Evolutionary conservation across 1,140 invertebrate species (phyloP), one percentile per base, ranked within the genome.

Genomic region (Chionoecetes opilio): DNA sequence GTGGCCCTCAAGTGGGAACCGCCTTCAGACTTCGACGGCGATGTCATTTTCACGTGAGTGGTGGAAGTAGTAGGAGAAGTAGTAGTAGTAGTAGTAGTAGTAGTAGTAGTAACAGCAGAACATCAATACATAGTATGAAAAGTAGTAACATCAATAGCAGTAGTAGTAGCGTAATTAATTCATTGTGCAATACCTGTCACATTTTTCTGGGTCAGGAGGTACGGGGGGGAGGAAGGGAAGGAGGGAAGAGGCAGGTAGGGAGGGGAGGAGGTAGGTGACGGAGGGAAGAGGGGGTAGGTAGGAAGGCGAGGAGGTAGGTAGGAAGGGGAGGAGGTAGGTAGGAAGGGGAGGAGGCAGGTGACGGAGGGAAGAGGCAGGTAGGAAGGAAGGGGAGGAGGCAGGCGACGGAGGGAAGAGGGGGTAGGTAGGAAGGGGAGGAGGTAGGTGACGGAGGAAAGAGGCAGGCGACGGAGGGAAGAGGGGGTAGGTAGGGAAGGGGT

Each of bases 1-100:
- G 93, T 94, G 32, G 14, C 14, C 0, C 53, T 94, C 32, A 35
- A 35, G 93, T 94, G 93, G 93, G 93, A 94, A 75, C 21, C 93
- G 1, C 93, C 93, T 0, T 94, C 93, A 9, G 86, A 94, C 63
- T 94, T 89, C 34, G 1, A 5, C 34, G 93, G 93, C 32, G 93
- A 94, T 31, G 86, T 94, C 17, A 87, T 94, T 87, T 94, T 94
- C 46, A 88, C 38, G 93, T 94, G 37, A 75, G 63, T n/a, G n/a
- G 63, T 75, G n/a, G 63, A 21, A 75, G 63, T 75, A 75, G 26
- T 75, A 75, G 63, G 26, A 75, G 63, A 2, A 75, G 63, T 75
- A 75, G 63, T n/a, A 75, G 63, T 63, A 63, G 53, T 63, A 63
- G 53, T 63, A 63, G 53, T 63, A 63, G 53, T 75, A 75, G 63